Base-by-base conservation (phyloP, 1,140 invertebrate genomes). In the Sminthurinus signatus region DNA sequence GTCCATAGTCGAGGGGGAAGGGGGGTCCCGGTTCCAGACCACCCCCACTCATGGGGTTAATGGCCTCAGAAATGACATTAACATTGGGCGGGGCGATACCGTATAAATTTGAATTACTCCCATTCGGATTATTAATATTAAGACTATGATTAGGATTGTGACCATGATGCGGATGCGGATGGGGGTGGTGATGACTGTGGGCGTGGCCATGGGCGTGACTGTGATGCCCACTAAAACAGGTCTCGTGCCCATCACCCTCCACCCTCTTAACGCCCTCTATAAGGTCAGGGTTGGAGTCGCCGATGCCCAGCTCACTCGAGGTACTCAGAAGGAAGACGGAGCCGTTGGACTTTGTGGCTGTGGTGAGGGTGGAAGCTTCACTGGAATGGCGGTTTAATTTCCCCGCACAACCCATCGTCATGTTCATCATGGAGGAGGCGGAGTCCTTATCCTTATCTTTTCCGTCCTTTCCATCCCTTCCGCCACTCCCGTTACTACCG, bases 1-100 rank as follows among this genome's bases (percentile, higher is more conserved):
- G 75, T 55, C 88, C 88, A 67, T 88, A 91, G 70, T 91, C 88
- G 19, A 87, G 78, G 0, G 87, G 86, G 74, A 88, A 89, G n/a
- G 55, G 57, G 62, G 43, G 48, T 8, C 5, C 5, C n/a, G 54
- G 70, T 29, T 71, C 60, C 17, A 62, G 48, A 36, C 52, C 58
- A 36, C 51, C 51, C 21, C 52, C 58, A 36, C 51, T 57, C 21
- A 51, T 62, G 17, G 39, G 29, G 10, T 44, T 29, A n/a, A n/a
- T n/a, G n/a, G n/a, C n/a, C n/a, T n/a, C n/a, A n/a, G n/a, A n/a
- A n/a, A n/a, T n/a, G n/a, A n/a, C n/a, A 19, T 48, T 46, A 1
- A 61, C 36, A 1, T 56, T 23, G 8, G 61, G 29, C 31, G 36
- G 19, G 31, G 36, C 2, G 1, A 27, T 5, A 4, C 39, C 29